Percentiles rank a stretch among this genome's conserved stretches.
phyloP scores from a whole-genome alignment of 1,140 invertebrate species.

The Cydia fagiglandana region DNA sequence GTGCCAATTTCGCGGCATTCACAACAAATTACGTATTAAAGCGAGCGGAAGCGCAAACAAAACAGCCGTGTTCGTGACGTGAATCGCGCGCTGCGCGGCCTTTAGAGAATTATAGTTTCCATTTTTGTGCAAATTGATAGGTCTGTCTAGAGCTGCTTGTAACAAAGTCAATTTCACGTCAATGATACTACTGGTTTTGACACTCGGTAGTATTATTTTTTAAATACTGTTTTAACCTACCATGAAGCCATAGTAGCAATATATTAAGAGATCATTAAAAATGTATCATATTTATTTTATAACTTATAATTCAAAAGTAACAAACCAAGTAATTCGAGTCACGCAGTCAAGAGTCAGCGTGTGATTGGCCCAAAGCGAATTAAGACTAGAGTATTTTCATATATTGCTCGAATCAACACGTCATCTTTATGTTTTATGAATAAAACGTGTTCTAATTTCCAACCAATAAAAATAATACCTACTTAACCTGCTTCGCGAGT shows the following conservation, averaged over 20 bases:
- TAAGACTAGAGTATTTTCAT: no score
- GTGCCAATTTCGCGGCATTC: slow-evolving; percentile 76
- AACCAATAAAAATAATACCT: not conserved
- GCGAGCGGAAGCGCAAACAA: slow-evolving; percentile 75
- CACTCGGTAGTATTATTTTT: not conserved
- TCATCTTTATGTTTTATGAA: no score
- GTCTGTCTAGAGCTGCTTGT: not conserved
- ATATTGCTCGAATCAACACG: no score
- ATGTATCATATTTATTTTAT: no score
- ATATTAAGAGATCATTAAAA: no score
- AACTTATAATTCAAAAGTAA: no score
- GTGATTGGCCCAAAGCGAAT: no score
- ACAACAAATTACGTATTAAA: slow-evolving; percentile 77
- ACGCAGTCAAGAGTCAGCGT: no score
- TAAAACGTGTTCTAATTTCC: not conserved
- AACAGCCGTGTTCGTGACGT: slow-evolving; percentile 75
- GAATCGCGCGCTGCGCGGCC: slow-evolving; percentile 51
- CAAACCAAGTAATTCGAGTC: no score
- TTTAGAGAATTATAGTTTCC: not conserved
- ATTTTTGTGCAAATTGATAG: not conserved
- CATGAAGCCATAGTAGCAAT: no score
- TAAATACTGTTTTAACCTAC: no score
- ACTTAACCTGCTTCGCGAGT: not conserved
- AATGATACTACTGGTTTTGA: not conserved
- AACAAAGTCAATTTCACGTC: not conserved